Conservation (phyloP, 2,113 vertebrate species). For the Pseudorasbora parva region DNA sequence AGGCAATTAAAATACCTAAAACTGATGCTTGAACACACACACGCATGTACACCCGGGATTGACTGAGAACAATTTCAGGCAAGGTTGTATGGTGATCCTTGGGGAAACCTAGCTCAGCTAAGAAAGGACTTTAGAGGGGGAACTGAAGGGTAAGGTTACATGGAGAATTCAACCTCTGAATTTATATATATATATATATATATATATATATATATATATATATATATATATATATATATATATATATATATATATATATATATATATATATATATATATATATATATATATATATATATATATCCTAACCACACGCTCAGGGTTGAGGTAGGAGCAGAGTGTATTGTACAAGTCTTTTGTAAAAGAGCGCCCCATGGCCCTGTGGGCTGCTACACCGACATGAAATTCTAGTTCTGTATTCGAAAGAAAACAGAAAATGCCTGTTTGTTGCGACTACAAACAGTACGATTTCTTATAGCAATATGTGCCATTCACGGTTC, state of each 20-base stretch:
- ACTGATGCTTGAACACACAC: conserved; percentile 35
- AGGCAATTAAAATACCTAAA: conserved; percentile 51
- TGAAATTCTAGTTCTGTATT: conserved; percentile 4
- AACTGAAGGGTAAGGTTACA: conserved; percentile 32
- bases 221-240: too few relatives aligned
- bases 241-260: too few relatives aligned
- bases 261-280: too few relatives aligned
- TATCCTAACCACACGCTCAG: conserved; percentile 2
- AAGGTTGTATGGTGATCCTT: conserved; percentile 22
- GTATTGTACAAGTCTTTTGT: conserved; percentile 28
- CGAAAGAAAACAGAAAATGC: neutral
- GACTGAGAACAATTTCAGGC: conserved; percentile 24
- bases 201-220: too few relatives aligned
- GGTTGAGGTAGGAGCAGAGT: neutral
- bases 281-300: neutral
- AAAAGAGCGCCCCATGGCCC: neutral
- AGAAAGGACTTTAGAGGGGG: conserved; percentile 14
- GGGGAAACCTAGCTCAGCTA: conserved; percentile 10
- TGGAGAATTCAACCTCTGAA: conserved; percentile 28
- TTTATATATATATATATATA: too few relatives aligned
- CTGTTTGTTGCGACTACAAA: neutral
- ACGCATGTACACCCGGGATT: conserved; percentile 21
- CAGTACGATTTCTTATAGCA: neutral
- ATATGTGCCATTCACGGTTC: neutral
- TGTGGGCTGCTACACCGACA: neutral